Evolutionary conservation across 1,140 invertebrate species (phyloP), one percentile per base, ranked within the genome.

Genomic region (Lepidurus arcticus): DNA sequence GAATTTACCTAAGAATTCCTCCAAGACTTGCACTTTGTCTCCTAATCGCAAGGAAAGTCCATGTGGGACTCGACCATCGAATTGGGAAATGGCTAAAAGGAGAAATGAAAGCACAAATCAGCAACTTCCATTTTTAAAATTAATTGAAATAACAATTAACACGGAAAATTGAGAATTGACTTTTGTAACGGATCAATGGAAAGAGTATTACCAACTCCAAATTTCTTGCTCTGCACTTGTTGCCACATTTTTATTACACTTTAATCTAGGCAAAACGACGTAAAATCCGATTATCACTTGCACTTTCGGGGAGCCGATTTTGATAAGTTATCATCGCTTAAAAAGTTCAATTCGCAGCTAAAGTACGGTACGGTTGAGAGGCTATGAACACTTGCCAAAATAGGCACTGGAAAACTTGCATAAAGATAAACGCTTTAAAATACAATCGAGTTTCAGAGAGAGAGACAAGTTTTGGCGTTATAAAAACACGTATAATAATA

Each of bases 1-100:
- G 42, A 26, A 79, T 76, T 86, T 86, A 90, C 92, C 90, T 84
- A 88, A 88, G 86, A 91, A 94, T 87, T 96, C 93, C 86, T 96
- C 94, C 80, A 94, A 86, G 81, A 97, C 95, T 83, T 96, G 93
- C 6, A 96, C 90, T 11, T 92, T 94, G 83, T 97, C 94, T 80
- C 95, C 94, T 81, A 96, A 94, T 85, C 95, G 92, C 79, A 97
- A 85, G 11, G 92, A 89, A 76, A 97, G 85, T 34, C 93, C 93
- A 82, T 91, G 92, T 76, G 90, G 89, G 26, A 91, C 90, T 84
- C 95, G 92, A 78, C 92, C 93, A 84, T 91, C 90, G 92, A 93
- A 96, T 84, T 95, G 95, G 87, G 95, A 94, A 77, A 96, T 91
- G 82, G 92, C 94, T 96, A 87, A 44, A 90, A 90, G 78, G 74